Percentiles rank a stretch among this genome's conserved stretches.
phyloP scores from a whole-genome alignment of 2,888 invertebrate species.

The Ophion costatus region DNA sequence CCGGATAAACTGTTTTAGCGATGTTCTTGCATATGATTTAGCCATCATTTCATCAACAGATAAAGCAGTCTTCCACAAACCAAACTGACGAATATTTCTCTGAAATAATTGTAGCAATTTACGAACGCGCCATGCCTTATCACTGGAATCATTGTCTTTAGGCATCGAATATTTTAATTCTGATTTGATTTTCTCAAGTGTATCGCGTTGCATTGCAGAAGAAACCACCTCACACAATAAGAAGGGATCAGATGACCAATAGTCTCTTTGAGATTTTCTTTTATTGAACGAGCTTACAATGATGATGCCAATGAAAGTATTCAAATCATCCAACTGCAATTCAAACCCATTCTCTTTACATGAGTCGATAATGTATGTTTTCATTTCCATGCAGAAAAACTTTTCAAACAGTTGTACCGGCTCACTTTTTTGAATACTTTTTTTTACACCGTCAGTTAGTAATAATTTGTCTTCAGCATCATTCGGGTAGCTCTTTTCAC shows the following conservation, averaged over 20 bases:
- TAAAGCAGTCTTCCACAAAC: slow-evolving; percentile 8
- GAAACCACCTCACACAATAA: slow-evolving; percentile 20
- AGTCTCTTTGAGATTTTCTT: background rate
- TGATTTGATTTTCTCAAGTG: slow-evolving; percentile 32
- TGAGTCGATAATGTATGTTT: slow-evolving; percentile 64
- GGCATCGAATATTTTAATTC: slow-evolving; percentile 42
- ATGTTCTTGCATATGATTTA: slow-evolving; percentile 7
- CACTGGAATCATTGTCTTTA: slow-evolving; percentile 31
- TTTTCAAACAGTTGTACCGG: slow-evolving; percentile 62
- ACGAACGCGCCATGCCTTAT: slow-evolving; percentile 44
- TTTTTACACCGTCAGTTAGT: slow-evolving; percentile 1
- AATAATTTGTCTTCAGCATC: too few relatives aligned
- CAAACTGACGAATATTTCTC: slow-evolving; percentile 40
- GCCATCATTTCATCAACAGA: slow-evolving; percentile 37
- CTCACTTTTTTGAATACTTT: slow-evolving; percentile 37
- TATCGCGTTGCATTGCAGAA: slow-evolving; percentile 27
- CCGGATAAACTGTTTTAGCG: slow-evolving; percentile 40
- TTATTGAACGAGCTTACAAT: slow-evolving; percentile 36
- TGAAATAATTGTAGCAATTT: slow-evolving; percentile 31
- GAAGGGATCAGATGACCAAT: slow-evolving; percentile 45
- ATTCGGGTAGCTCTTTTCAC: too few relatives aligned
- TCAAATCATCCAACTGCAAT: slow-evolving; percentile 36
- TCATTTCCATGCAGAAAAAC: slow-evolving; percentile 63
- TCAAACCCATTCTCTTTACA: slow-evolving; percentile 61
- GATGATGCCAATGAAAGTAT: slow-evolving; percentile 45